Base-by-base conservation (phyloP, 2,888 invertebrate species). In the Serrognathus titanus region DNA sequence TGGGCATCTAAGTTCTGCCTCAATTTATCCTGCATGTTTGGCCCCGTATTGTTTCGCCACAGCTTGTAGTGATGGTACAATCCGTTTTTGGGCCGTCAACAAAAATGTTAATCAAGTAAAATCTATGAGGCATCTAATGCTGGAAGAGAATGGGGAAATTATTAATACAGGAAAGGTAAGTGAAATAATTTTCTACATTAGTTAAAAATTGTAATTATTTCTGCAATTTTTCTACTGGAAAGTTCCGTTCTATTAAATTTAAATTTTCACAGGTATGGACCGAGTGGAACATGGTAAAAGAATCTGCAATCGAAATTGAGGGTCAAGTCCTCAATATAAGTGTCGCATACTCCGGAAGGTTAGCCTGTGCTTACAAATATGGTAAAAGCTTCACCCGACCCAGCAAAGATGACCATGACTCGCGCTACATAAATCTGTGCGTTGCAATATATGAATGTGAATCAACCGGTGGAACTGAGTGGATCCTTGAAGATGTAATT, bases 401-500 rank as follows among this genome's bases (percentile, higher is more conserved):
- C 0, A 89, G 89, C 47, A 63, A 65, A 51, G 66, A 68, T 49
- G 87, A 89, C 74, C 87, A 87, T 1, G 87, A 89, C 60, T 91
- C 91, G 1, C 83, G 94, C 53, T 94, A 90, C 75, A 92, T 94
- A 20, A 94, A 94, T 75, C 81, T 94, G 1, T 91, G 92, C 77
- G 95, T 99, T 6, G 94, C 96, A 45, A 97, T 99, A 63, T 98
- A 97, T 79, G 99, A 99, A 76, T 99, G 99, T 75, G 99, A 99
- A 79, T 97, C 97, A 63, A 97, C 97, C 5, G 99, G 96, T 48
- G 97, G 93, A 56, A 89, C 90, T 39, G 91, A 91, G 70, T 98
- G 97, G 97, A 83, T 96, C 45, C 79, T 96, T 9, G 97, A 98
- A 75, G 97, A 98, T 69, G 94, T 94, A 1, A 96, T 98, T 65